Evolutionary conservation across 64 coral and sea anemone species (phyloP).

Genomic region (Stylophora pistillata): DNA sequence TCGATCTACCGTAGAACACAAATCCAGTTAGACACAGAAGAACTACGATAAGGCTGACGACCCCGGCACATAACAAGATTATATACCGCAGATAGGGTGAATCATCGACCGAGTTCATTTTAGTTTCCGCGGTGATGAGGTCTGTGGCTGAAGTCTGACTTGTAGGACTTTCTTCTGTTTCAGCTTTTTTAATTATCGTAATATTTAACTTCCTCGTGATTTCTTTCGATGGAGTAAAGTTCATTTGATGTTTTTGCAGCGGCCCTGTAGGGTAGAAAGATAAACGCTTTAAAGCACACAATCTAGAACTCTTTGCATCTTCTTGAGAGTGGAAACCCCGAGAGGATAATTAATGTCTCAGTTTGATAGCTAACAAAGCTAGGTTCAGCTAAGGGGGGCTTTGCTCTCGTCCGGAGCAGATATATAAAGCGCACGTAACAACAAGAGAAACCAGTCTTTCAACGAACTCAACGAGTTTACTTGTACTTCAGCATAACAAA

Average conservation of each 20-base stretch:
- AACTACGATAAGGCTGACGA: too few relatives aligned
- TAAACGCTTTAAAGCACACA: too few relatives aligned
- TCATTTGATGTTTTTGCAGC: slow-evolving; percentile 23
- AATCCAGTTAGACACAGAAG: too few relatives aligned
- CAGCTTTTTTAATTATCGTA: neutral
- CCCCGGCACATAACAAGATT: neutral
- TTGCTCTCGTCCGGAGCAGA: too few relatives aligned
- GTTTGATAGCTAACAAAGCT: too few relatives aligned
- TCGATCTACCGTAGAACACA: too few relatives aligned
- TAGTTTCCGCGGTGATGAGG: neutral
- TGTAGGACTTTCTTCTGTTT: neutral
- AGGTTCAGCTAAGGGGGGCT: too few relatives aligned
- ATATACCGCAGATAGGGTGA: neutral
- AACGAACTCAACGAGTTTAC: too few relatives aligned
- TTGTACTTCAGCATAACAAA: neutral
- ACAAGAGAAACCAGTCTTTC: too few relatives aligned
- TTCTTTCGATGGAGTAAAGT: slow-evolving; percentile 4
- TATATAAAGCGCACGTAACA: neutral
- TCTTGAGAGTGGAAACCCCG: too few relatives aligned
- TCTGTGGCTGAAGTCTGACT: neutral
- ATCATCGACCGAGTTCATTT: neutral
- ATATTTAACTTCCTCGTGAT: neutral
- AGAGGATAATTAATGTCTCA: neutral
- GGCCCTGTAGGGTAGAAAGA: neutral
- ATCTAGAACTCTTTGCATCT: too few relatives aligned